Evolutionary conservation across 2,888 invertebrate genomes (phyloP), one percentile per base, ranked within the genome.

Genomic region (Fragum fragum): DNA sequence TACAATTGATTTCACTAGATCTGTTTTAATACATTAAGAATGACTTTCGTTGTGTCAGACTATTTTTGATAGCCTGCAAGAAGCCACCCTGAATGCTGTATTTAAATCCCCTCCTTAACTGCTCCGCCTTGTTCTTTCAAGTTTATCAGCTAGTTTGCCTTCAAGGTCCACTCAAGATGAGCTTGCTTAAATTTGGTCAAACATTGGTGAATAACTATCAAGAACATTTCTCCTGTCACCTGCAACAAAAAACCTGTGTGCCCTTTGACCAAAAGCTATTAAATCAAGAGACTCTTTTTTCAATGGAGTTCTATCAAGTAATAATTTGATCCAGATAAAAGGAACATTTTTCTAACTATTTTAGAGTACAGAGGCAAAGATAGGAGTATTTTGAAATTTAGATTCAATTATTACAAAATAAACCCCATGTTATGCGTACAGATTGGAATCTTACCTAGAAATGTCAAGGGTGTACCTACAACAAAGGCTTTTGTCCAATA

Each of bases 171-270:
- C 77, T 55, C 72, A 36, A 23, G 21, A 7, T 47, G 61, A 76
- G 71, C 71, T 71, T 72, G 47, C 77, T 71, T n/a, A 28, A 55
- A 0, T 52, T 47, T 59, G 76, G 76, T 76, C 76, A 76, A 76
- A 69, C 39, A 57, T 26, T 47, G 21, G 52, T 18, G 61, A 18
- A 32, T 7, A 28, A 61, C 32, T 61, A 1, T 14, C 32, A 14
- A 32, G n/a, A 32, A 61, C 28, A 28, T 7, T 7, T 5, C 32
- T 29, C 66, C 66, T 66, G 26, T 14, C 52, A 66, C 23, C 53
- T 66, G 66, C 29, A 74, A 74, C 1, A 14, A 21, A 66, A 47
- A 36, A 28, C 74, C 52, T 74, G 66, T 74, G 66, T 66, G 26
- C 21, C 32, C 57, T 39, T 57, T 57, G 59, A 32, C 36, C 72